Conservation (phyloP, 2,888 invertebrate species). For the Idaea straminata region DNA sequence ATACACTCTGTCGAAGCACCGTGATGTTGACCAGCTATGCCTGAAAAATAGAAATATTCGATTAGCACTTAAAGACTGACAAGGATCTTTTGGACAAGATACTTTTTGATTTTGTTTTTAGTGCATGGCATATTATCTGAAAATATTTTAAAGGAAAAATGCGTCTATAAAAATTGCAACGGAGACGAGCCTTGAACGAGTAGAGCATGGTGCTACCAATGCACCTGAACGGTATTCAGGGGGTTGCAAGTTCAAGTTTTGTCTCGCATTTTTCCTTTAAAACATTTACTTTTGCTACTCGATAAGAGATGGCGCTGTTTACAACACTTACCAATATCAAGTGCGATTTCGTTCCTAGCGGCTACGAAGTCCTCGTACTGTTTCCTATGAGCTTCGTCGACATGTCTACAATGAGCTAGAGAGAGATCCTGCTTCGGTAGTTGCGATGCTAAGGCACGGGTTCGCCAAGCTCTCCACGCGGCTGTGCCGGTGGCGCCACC, state of each 20-base stretch:
- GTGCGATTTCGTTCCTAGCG: constrained; percentile 95
- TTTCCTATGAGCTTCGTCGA: constrained; percentile 87
- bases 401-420: constrained; percentile 91
- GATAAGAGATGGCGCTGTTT: constrained; percentile 43
- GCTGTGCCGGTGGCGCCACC: constrained; percentile 67
- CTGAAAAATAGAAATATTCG: constrained; percentile 51
- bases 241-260: too few relatives aligned
- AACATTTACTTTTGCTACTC: constrained; percentile 28
- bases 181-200: too few relatives aligned
- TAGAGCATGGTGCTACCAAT: too few relatives aligned
- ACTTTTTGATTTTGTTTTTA: too few relatives aligned
- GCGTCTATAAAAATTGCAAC: not conserved
- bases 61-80: not conserved
- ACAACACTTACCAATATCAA: constrained; percentile 89
- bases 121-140: too few relatives aligned
- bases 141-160: not conserved
- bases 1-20: constrained; percentile 85
- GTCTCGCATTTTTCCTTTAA: not conserved
- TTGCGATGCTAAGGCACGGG: constrained; percentile 87
- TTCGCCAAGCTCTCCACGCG: constrained; percentile 69
- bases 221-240: too few relatives aligned
- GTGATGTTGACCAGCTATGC: constrained; percentile 82
- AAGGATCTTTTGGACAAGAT: not conserved
- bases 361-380: constrained; percentile 97
- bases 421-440: constrained; percentile 97